These are phyloP conservation scores for Tragelaphus scriptus DNA, from an alignment of 2,113 vertebrate species.

Conservation along the genomic window DNA sequence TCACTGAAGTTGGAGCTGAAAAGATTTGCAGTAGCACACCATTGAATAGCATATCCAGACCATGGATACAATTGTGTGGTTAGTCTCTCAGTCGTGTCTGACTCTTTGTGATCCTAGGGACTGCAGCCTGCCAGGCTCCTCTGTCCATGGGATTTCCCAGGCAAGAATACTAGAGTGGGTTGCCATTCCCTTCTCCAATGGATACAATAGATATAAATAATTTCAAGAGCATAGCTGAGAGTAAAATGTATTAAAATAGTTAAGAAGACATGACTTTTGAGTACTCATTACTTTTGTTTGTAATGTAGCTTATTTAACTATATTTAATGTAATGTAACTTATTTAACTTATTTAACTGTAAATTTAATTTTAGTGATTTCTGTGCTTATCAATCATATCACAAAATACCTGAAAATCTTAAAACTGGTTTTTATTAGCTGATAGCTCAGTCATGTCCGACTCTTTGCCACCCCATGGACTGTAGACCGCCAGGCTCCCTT, in stretches of 20 bases:
- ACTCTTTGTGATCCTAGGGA: background rate
- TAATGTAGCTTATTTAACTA: background rate
- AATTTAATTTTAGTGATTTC: background rate
- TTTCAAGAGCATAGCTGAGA: background rate
- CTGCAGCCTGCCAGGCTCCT: background rate
- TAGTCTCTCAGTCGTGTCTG: fast-evolving
- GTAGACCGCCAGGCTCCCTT: background rate
- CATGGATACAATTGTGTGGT: background rate
- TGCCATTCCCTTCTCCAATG: background rate
- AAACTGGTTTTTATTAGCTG: background rate
- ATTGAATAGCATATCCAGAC: background rate
- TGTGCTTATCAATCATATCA: background rate
- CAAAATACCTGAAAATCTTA: background rate
- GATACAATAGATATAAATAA: background rate
- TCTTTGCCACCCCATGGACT: background rate
- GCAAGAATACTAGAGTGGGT: background rate
- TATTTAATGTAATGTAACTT: background rate
- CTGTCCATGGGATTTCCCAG: background rate
- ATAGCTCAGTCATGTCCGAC: background rate
- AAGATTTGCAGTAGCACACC: background rate
- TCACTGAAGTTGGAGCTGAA: background rate
- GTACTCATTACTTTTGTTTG: background rate
- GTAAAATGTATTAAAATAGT: background rate
- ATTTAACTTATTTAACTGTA: background rate
- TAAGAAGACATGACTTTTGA: background rate